Conservation (phyloP, 1,140 invertebrate genomes). For the Charaxes varanes region DNA sequence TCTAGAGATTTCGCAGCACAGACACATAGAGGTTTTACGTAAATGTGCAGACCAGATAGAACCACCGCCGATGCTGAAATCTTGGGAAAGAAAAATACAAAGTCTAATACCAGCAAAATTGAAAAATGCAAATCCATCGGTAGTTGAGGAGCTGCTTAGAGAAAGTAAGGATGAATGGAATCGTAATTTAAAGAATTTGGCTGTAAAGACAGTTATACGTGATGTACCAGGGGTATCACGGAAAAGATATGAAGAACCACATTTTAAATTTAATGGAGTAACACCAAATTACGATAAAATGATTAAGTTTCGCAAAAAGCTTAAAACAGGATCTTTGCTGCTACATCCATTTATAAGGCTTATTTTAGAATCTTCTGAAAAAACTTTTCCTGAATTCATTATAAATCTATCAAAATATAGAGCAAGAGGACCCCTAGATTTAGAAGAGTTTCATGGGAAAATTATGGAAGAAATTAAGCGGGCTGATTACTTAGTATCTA, state of each 20-base stretch:
- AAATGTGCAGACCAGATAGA: slow-evolving; percentile 54
- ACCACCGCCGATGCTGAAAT: slow-evolving; percentile 61
- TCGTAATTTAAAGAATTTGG: slow-evolving; percentile 63
- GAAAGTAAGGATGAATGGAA: slow-evolving; percentile 71
- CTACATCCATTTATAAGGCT: slow-evolving; percentile 78
- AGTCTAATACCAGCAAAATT: slow-evolving; percentile 58
- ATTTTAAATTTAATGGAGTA: slow-evolving; percentile 75
- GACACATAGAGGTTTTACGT: slow-evolving; percentile 53
- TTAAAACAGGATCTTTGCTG: slow-evolving; percentile 73
- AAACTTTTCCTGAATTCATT: slow-evolving; percentile 72
- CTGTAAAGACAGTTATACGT: slow-evolving; percentile 67
- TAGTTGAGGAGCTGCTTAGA: slow-evolving; percentile 62
- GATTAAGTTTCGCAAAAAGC: slow-evolving; percentile 72
- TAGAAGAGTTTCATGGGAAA: slow-evolving; percentile 61
- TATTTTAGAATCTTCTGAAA: slow-evolving; percentile 74
- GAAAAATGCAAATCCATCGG: slow-evolving; percentile 46
- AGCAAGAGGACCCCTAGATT: slow-evolving; percentile 51
- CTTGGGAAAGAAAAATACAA: slow-evolving; percentile 72
- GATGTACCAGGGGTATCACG: slow-evolving; percentile 58
- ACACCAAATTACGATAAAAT: slow-evolving; percentile 76
- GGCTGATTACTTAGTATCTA: slow-evolving; percentile 63
- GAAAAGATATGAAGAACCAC: slow-evolving; percentile 55
- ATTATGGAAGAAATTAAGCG: slow-evolving; percentile 65
- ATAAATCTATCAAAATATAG: slow-evolving; percentile 75
- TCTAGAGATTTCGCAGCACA: slow-evolving; percentile 50